Evolutionary conservation across 2,113 vertebrate species (phyloP).

Genomic region (Fregata magnificens): DNA sequence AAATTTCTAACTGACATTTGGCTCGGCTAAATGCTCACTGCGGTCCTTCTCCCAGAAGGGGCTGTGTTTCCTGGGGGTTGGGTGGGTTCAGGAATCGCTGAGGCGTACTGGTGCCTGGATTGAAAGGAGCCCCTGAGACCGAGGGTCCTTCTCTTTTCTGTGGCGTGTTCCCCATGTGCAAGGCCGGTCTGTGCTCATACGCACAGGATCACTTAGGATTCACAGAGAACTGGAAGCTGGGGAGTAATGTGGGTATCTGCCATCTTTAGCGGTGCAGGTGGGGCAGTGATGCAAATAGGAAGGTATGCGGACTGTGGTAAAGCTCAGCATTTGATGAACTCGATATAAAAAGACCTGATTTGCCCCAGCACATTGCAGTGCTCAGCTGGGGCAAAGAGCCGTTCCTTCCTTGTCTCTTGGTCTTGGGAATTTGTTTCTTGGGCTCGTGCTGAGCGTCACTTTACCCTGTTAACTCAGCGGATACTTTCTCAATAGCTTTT

Average conservation of each 20-base stretch:
- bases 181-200: rapidly evolving
- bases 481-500: background rate
- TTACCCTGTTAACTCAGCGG: background rate
- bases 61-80: background rate
- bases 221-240: background rate
- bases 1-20: rapidly evolving
- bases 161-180: rapidly evolving
- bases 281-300: background rate
- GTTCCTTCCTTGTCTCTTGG: background rate
- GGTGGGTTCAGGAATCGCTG: background rate
- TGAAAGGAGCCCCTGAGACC: background rate
- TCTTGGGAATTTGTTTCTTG: background rate
- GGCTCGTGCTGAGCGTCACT: background rate
- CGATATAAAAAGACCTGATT: rapidly evolving
- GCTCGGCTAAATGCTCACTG: background rate
- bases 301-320: background rate
- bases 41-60: background rate
- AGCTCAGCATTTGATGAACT: background rate
- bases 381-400: background rate
- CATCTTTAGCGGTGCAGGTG: rapidly evolving
- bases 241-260: background rate
- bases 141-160: background rate
- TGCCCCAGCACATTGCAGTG: background rate
- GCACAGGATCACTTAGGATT: background rate
- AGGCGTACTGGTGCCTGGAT: background rate